Conservation (phyloP, 2,888 invertebrate species). For the Chymomyza procnemis region DNA sequence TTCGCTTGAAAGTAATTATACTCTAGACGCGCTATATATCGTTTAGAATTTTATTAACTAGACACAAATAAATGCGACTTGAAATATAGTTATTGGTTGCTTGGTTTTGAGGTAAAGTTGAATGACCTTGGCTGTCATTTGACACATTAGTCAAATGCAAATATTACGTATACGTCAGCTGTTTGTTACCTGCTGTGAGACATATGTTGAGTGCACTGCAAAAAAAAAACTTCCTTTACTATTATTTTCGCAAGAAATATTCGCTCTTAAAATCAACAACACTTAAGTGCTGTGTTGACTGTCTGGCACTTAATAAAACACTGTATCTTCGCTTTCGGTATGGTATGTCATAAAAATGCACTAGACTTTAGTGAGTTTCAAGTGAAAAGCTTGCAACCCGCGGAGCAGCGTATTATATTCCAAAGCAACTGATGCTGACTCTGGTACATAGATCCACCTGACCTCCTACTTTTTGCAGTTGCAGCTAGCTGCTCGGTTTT, state of each 20-base stretch:
- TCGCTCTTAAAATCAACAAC: slow-evolving; percentile 13
- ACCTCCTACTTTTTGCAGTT: background rate
- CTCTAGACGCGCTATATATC: too few species aligned
- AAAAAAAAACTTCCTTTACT: background rate
- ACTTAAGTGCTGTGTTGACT: slow-evolving; percentile 26
- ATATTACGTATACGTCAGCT: background rate
- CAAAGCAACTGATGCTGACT: background rate
- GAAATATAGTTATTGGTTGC: background rate
- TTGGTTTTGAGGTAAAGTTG: background rate
- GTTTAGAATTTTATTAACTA: too few species aligned
- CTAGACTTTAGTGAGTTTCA: background rate
- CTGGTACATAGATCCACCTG: background rate
- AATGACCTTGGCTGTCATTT: slow-evolving; percentile 1
- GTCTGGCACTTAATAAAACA: slow-evolving; percentile 28
- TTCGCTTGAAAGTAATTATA: background rate
- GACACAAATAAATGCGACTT: background rate
- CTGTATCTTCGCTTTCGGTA: slow-evolving; percentile 11
- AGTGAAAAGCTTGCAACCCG: slow-evolving; percentile 12
- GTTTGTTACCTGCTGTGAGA: background rate
- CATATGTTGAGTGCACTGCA: background rate
- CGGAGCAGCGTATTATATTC: slow-evolving; percentile 31
- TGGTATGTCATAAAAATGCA: slow-evolving; percentile 16
- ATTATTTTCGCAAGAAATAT: background rate
- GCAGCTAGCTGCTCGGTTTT: background rate
- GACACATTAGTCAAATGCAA: slow-evolving; percentile 23